Evolutionary conservation across 2,888 invertebrate genomes (phyloP).

Genomic region (Nowickia ferox): DNA sequence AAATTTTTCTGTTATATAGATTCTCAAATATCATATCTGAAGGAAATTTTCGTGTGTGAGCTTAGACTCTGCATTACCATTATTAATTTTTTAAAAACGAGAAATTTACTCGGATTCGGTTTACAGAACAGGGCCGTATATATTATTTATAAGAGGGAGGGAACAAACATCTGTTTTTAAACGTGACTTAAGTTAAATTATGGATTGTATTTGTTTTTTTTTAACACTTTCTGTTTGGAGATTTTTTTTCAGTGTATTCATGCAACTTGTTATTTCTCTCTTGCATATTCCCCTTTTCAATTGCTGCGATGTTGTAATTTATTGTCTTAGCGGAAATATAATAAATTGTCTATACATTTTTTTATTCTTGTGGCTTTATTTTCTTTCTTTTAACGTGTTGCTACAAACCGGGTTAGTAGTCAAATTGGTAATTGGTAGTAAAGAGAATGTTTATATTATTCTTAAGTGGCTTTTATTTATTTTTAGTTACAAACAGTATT

Average conservation of each 20-base stretch:
- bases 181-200: conserved; percentile 48
- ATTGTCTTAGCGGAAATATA: conserved; percentile 51
- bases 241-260: conserved; percentile 9
- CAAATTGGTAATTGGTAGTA: conserved; percentile 29
- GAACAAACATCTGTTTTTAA: not conserved
- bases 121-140: no score
- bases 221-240: not conserved
- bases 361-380: conserved; percentile 3
- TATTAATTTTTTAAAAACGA: no score
- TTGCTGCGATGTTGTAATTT: conserved; percentile 15
- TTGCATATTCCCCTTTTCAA: not conserved
- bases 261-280: conserved; percentile 11
- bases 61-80: no score
- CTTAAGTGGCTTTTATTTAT: not conserved
- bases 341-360: conserved; percentile 33
- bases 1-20: no score
- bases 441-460: conserved; percentile 14
- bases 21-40: no score
- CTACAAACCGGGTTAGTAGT: conserved; percentile 51
- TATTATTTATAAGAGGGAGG: no score
- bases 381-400: not conserved
- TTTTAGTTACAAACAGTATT: not conserved
- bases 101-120: no score
- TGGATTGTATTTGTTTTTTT: not conserved
- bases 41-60: no score